These are phyloP conservation scores for Cygnus atratus DNA, from an alignment of 2,113 vertebrate species.

Conservation along the genomic window DNA sequence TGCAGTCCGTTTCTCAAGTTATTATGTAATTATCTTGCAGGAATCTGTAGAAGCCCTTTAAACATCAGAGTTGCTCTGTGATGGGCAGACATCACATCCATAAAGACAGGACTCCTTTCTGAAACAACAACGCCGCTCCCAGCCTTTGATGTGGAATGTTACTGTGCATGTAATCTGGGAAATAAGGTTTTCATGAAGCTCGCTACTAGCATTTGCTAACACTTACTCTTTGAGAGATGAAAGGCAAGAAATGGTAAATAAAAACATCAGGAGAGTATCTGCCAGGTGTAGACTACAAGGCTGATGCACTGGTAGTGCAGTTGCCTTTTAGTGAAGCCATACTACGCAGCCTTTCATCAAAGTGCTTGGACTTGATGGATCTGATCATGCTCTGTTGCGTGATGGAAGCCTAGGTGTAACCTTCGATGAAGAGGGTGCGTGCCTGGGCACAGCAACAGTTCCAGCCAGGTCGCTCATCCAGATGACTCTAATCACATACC, in stretches of 20 bases:
- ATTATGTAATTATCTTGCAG: not conserved
- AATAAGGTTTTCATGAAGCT: not conserved
- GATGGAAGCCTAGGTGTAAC: not conserved
- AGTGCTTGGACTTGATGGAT: not conserved
- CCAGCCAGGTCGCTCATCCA: not conserved
- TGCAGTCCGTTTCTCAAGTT: not conserved
- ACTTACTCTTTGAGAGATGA: not conserved
- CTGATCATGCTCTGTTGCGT: fast-evolving
- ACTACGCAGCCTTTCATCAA: not conserved
- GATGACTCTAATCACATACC: fast-evolving
- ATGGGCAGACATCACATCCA: not conserved
- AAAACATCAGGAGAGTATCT: not conserved
- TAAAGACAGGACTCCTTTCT: not conserved
- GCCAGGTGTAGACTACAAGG: not conserved
- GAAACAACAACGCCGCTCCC: not conserved
- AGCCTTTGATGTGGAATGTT: fast-evolving
- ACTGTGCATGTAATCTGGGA: not conserved
- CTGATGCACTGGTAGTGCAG: not conserved
- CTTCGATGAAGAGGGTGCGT: not conserved
- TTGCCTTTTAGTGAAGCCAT: not conserved
- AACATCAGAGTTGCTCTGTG: not conserved
- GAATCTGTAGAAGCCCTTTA: not conserved
- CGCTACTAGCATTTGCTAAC: not conserved
- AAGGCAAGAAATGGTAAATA: not conserved
- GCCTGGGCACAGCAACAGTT: not conserved